These are phyloP conservation scores for Calonectris borealis DNA, from an alignment of 2,113 vertebrate genomes.

Conservation along the genomic window DNA sequence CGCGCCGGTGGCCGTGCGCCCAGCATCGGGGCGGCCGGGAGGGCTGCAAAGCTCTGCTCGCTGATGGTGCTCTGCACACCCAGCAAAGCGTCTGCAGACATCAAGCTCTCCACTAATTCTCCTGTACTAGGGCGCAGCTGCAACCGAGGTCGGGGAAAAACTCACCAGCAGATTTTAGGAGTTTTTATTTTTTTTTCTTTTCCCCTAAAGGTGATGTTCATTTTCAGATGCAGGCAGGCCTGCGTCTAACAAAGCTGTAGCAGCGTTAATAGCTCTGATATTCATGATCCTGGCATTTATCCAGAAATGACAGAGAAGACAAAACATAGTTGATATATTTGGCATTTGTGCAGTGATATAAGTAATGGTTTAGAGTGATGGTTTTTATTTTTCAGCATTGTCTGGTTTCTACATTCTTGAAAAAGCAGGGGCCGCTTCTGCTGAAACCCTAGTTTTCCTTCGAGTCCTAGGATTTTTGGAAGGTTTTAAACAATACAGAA, in stretches of 20 bases:
- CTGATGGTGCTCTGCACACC: background rate
- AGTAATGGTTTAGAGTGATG: background rate
- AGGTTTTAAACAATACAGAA: background rate
- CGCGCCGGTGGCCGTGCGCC: rapidly evolving
- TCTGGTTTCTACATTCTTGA: background rate
- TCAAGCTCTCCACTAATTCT: background rate
- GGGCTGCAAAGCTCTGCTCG: background rate
- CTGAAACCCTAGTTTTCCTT: background rate
- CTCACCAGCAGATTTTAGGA: background rate
- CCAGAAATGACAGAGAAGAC: constrained; percentile 14
- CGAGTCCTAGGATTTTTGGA: background rate
- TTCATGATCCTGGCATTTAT: background rate
- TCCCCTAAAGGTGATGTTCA: background rate
- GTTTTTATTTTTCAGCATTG: background rate
- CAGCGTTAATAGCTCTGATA: background rate
- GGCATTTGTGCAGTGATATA: background rate
- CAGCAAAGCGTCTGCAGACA: background rate
- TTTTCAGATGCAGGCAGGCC: background rate
- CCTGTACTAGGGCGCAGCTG: background rate
- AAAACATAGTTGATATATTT: constrained; percentile 24
- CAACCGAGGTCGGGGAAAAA: background rate
- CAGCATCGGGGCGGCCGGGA: background rate
- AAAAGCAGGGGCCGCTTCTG: background rate
- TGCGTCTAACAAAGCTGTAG: background rate
- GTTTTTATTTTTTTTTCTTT: background rate